Evolutionary conservation across 1,140 invertebrate genomes (phyloP), one percentile per base, ranked within the genome.

Genomic region (Bombus waltoni): DNA sequence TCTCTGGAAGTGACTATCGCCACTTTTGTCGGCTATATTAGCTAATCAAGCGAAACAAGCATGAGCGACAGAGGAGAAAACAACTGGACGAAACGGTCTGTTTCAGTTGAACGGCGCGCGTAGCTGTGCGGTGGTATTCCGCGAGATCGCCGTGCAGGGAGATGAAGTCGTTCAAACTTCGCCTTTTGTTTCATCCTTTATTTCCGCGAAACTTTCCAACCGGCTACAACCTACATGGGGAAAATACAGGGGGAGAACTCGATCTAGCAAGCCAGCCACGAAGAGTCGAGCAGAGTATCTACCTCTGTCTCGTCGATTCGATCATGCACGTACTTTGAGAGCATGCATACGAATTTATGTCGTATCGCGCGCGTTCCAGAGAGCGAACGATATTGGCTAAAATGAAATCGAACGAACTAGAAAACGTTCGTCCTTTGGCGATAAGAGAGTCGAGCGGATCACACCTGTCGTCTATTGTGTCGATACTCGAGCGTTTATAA

Each of bases 161-260:
- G 77, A 79, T 53, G 77, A 81, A 81, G 35, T 82, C 71, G 15
- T 75, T 75, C 25, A 62, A 75, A 44, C 42, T 40, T 10, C 42
- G 40, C 28, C 42, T 44, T 66, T 75, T 66, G 72, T 76, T 47
- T 32, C 72, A 4, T 66, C 72, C 40, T 65, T 65, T 82, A 66
- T 75, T 47, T n/a, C n/a, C 40, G 25, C 32, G 72, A 22, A 65
- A 42, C 57, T 65, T 73, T 38, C 59, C 38, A 47, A 5, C 18
- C 38, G 22, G n/a, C 28, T 42, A 40, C 35, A 22, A 28, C 28
- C 18, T 57, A 59, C 10, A 32, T 32, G 32, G 32, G 18, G 38
- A 22, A 66, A 65, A 42, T 62, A 77, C 32, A 42, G n/a, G 32
- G 32, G 57, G 28, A 38, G 42, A 47, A 78, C 40, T 78, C 59